Conservation (phyloP, 2,797 vertebrate genomes). For the Catamblyrhynchus diadema region DNA sequence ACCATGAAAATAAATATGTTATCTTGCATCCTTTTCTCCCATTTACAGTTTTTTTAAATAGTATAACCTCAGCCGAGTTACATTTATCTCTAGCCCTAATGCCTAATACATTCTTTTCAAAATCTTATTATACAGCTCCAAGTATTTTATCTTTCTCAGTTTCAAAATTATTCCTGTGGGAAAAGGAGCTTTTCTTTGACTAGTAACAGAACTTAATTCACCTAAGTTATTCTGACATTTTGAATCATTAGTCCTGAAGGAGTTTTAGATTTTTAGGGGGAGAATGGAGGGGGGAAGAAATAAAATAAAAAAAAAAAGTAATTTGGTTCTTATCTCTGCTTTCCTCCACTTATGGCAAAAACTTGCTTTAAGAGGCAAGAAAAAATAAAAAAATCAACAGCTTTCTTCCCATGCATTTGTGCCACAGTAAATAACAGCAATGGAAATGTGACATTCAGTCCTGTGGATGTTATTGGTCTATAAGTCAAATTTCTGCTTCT, state of each 20-base stretch:
- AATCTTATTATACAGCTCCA: background rate
- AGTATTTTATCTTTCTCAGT: background rate
- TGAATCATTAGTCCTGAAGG: background rate
- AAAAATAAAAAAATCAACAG: background rate
- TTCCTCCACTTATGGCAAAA: background rate
- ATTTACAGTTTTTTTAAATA: background rate
- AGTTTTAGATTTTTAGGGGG: background rate
- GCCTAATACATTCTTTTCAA: background rate
- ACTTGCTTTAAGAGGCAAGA: background rate
- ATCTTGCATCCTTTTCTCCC: background rate
- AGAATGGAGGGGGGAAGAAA: rapidly evolving
- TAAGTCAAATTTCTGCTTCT: background rate
- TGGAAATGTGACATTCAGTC: background rate
- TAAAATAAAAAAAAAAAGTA: background rate
- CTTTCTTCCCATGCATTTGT: background rate
- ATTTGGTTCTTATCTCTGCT: background rate
- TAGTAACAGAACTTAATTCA: background rate
- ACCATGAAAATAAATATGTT: background rate
- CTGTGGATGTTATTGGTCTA: background rate
- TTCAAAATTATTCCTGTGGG: background rate
- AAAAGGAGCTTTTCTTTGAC: background rate
- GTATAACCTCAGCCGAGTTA: background rate
- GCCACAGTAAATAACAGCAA: background rate
- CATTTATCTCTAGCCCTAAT: background rate
- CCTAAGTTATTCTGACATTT: background rate